Evolutionary conservation across 2,113 vertebrate genomes (phyloP).

Genomic region (Percopsis transmontana): DNA sequence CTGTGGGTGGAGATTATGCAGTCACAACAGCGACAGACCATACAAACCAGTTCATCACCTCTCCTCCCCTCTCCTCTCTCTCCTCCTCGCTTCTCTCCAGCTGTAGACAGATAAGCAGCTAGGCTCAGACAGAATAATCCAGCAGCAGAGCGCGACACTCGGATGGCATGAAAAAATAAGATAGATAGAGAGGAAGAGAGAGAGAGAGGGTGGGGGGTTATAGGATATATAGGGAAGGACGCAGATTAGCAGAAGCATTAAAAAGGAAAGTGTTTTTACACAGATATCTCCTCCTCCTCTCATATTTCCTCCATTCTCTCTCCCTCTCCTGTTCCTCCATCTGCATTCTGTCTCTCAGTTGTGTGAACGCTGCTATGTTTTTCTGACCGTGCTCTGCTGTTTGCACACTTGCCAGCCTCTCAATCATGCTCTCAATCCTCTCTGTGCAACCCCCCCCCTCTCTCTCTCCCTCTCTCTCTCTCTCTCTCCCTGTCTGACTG

Average conservation of each 20-base stretch:
- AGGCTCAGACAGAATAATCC: constrained; percentile 73
- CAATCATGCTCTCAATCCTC: constrained; percentile 15
- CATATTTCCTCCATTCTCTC: not conserved
- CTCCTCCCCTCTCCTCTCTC: constrained; percentile 17
- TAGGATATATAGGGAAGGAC: constrained; percentile 6
- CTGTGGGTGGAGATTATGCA: too few relatives aligned
- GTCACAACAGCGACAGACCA: too few relatives aligned
- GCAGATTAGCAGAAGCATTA: constrained; percentile 7
- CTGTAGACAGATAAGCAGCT: constrained; percentile 72
- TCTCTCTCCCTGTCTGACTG: constrained; percentile 59
- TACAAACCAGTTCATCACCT: constrained; percentile 17
- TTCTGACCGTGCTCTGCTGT: not conserved
- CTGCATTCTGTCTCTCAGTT: not conserved
- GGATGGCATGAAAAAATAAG: constrained; percentile 54
- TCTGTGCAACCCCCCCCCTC: not conserved
- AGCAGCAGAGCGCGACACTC: constrained; percentile 54
- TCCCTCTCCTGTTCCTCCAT: not conserved
- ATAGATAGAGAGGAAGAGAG: constrained; percentile 35
- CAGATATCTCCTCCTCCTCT: not conserved
- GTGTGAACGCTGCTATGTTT: too few relatives aligned
- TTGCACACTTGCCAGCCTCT: constrained; percentile 21
- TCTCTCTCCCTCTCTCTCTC: constrained; percentile 21
- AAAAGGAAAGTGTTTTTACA: constrained; percentile 14
- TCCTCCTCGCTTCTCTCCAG: constrained; percentile 28
- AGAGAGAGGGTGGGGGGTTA: not conserved